Evolutionary conservation across 2,797 vertebrate species (phyloP).

Genomic region (Tolypeutes matacus): DNA sequence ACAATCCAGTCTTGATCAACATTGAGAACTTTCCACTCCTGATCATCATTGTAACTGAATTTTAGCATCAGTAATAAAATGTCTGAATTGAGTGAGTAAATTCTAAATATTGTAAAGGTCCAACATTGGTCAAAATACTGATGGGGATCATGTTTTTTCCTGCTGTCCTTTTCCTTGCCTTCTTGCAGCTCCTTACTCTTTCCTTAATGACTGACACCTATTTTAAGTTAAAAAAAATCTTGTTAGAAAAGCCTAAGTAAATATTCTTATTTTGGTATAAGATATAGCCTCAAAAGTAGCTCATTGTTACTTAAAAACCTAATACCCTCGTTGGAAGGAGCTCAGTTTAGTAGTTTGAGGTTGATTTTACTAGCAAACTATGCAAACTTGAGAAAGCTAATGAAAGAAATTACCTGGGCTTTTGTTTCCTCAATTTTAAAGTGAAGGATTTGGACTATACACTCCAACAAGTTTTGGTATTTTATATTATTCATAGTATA

Average conservation of each 20-base stretch:
- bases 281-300: not conserved
- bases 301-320: not conserved
- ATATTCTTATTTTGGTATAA: not conserved
- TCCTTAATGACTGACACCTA: not conserved
- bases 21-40: slow-evolving; percentile 10
- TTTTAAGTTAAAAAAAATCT: not conserved
- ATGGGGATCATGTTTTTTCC: not conserved
- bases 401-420: not conserved
- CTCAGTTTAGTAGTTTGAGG: not conserved
- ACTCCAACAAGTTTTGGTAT: not conserved
- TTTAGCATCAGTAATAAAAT: not conserved
- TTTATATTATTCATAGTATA: slow-evolving; percentile 66
- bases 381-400: slow-evolving; percentile 17
- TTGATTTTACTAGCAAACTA: slow-evolving; percentile 24
- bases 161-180: not conserved
- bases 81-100: not conserved
- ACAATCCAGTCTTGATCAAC: slow-evolving; percentile 2
- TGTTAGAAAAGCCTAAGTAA: not conserved
- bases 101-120: not conserved
- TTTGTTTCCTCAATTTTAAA: slow-evolving; percentile 40
- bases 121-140: slow-evolving; percentile 18
- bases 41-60: slow-evolving; percentile 20
- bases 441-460: not conserved
- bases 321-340: not conserved
- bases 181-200: not conserved